Conservation (phyloP, 64 coral and sea anemone species). For the Anthopleura sola region DNA sequence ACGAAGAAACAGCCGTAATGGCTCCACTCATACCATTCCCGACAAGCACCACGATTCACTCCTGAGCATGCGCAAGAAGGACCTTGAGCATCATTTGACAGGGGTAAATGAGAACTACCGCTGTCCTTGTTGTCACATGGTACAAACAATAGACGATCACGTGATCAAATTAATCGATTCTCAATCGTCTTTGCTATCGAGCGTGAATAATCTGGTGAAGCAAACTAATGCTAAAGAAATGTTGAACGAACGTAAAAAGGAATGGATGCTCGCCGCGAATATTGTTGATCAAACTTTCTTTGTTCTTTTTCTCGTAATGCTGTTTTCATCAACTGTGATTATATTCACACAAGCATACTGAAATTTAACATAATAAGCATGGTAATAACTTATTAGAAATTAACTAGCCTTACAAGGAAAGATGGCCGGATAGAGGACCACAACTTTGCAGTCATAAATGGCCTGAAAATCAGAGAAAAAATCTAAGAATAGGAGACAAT, state of each 20-base stretch:
- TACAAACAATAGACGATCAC: neutral
- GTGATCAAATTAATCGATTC: slow-evolving; percentile 5
- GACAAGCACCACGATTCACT: slow-evolving; percentile 6
- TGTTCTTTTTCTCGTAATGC: slow-evolving; percentile 47
- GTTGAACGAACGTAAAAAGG: slow-evolving; percentile 48
- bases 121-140: neutral
- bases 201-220: slow-evolving; percentile 32
- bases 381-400: too few species aligned
- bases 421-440: too few species aligned
- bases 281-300: slow-evolving; percentile 67
- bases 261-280: slow-evolving; percentile 54
- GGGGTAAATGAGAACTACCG: neutral
- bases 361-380: too few species aligned
- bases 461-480: too few species aligned
- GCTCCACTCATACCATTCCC: neutral
- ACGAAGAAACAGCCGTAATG: neutral
- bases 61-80: slow-evolving; percentile 2
- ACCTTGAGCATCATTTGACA: neutral
- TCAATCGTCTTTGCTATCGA: slow-evolving; percentile 24
- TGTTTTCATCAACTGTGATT: slow-evolving; percentile 56
- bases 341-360: slow-evolving; percentile 40
- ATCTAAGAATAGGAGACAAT: too few species aligned
- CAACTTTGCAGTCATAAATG: too few species aligned
- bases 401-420: too few species aligned
- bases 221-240: slow-evolving; percentile 48